Conservation (phyloP, 2,113 vertebrate species). For the Columba livia region DNA sequence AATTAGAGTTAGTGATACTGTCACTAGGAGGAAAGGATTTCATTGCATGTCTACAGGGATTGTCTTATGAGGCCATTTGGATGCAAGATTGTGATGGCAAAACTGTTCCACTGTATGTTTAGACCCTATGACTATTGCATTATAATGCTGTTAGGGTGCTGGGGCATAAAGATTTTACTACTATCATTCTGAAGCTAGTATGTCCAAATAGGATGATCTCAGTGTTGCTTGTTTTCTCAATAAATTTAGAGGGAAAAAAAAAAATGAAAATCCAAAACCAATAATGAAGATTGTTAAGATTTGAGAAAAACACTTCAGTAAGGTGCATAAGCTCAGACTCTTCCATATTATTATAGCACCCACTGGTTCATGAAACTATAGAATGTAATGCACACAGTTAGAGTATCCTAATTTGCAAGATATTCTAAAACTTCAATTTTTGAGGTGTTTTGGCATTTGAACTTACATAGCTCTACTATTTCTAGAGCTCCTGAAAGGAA, state of each 20-base stretch:
- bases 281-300: not conserved
- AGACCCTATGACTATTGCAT: constrained; percentile 41
- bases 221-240: not conserved
- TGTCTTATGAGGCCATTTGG: constrained; percentile 65
- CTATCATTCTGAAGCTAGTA: constrained; percentile 13
- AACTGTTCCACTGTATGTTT: constrained; percentile 51
- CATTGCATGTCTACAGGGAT: constrained; percentile 58
- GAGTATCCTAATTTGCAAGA: not conserved
- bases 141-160: constrained; percentile 39
- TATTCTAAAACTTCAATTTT: not conserved
- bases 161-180: constrained; percentile 45
- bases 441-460: not conserved
- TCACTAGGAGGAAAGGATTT: constrained; percentile 45
- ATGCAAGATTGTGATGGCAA: constrained; percentile 54
- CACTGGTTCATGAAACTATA: not conserved
- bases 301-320: not conserved
- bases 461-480: not conserved
- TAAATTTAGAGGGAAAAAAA: not conserved
- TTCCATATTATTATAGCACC: not conserved
- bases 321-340: not conserved
- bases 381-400: not conserved
- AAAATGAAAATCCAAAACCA: not conserved
- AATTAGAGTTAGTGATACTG: constrained; percentile 59
- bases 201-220: not conserved
- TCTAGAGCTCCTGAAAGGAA: not conserved